Evolutionary conservation across 2,113 vertebrate genomes (phyloP).

Genomic region (Syngnathus floridae): DNA sequence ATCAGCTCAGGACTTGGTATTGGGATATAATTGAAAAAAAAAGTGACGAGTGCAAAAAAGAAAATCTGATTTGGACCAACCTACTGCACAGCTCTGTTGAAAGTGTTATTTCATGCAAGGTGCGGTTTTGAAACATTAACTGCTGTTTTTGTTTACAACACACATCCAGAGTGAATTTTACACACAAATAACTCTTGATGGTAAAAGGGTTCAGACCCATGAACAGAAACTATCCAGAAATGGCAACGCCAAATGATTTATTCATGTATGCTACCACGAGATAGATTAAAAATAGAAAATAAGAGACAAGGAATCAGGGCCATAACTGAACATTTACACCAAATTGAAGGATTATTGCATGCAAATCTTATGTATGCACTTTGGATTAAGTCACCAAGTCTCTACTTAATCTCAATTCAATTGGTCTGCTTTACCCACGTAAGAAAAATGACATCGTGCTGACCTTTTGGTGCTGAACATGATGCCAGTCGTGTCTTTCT

Average conservation of each 20-base stretch:
- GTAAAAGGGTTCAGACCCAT: not conserved
- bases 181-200: not conserved
- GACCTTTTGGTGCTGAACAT: constrained; percentile 94
- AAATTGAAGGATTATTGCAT: not conserved
- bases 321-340: constrained; percentile 16
- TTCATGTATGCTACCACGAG: constrained; percentile 19
- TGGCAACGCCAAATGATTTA: constrained; percentile 39
- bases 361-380: not conserved
- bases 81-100: too few species aligned
- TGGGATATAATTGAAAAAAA: too few species aligned
- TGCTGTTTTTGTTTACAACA: too few species aligned
- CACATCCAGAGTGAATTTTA: not conserved
- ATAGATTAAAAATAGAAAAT: constrained; percentile 51
- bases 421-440: constrained; percentile 32
- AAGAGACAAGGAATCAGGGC: constrained; percentile 19
- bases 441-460: constrained; percentile 62
- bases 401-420: constrained; percentile 30
- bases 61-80: too few species aligned
- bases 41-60: too few species aligned
- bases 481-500: constrained; percentile 55
- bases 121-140: too few species aligned
- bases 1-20: too few species aligned
- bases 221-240: constrained; percentile 27
- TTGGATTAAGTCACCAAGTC: constrained; percentile 28
- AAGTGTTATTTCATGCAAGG: too few species aligned